Conservation (phyloP, 2,888 invertebrate genomes). For the Sepiola atlantica region DNA sequence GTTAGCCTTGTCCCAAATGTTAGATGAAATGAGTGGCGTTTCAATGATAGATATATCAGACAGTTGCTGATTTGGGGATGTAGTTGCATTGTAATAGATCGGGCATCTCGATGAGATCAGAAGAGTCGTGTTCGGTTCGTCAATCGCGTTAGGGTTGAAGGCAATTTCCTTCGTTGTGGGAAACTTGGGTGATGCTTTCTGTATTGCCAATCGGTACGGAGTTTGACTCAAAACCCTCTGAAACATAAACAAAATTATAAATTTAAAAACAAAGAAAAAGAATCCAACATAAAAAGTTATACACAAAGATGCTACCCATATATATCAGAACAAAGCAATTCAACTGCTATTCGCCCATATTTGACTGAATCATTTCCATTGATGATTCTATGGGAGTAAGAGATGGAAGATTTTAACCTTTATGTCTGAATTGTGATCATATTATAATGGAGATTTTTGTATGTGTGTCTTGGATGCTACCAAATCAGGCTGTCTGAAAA, state of each 20-base stretch:
- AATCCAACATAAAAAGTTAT: neutral
- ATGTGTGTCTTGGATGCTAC: too few relatives aligned
- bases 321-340: too few relatives aligned
- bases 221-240: neutral
- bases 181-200: neutral
- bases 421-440: too few relatives aligned
- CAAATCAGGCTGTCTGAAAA: too few relatives aligned
- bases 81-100: neutral
- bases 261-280: neutral
- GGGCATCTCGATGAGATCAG: neutral
- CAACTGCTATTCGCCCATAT: too few relatives aligned
- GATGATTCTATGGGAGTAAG: too few relatives aligned
- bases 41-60: too few relatives aligned
- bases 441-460: too few relatives aligned
- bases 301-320: too few relatives aligned
- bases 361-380: too few relatives aligned
- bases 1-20: neutral
- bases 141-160: rapidly evolving
- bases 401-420: too few relatives aligned
- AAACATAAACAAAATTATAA: neutral
- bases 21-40: neutral
- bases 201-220: neutral
- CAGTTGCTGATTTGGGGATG: neutral
- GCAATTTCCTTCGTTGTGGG: neutral
- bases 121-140: neutral